A percentile compares a stretch with the other conserved stretches of the same genome.
phyloP scores from a whole-genome alignment of 2,888 invertebrate species.

The Drosophila percnosoma region DNA sequence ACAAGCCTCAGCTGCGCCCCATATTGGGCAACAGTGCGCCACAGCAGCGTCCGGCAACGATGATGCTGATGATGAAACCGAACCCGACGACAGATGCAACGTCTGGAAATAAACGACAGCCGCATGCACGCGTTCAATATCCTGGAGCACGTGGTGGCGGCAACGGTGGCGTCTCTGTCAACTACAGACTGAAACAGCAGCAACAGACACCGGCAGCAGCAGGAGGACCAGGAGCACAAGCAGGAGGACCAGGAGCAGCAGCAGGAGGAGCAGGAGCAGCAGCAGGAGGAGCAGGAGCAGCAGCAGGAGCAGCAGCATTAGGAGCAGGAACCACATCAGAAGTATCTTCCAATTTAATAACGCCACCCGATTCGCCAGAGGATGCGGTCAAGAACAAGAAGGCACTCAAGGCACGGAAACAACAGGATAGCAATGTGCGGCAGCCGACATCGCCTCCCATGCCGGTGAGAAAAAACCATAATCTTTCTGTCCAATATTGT shows the following conservation, averaged over 20 bases:
- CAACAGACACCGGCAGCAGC: slow-evolving; percentile 28
- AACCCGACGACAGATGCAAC: slow-evolving; percentile 8
- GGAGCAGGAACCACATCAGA: background rate
- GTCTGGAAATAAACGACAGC: slow-evolving; percentile 14
- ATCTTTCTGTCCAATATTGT: background rate
- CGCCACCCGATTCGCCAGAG: slow-evolving; percentile 58
- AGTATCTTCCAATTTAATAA: slow-evolving; percentile 31
- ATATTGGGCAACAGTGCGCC: slow-evolving; percentile 63
- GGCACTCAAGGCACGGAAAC: background rate
- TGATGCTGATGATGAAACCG: background rate
- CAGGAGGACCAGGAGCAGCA: slow-evolving; percentile 9
- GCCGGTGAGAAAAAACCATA: slow-evolving; percentile 9
- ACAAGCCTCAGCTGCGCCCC: slow-evolving; percentile 58
- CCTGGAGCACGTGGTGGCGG: slow-evolving; percentile 21
- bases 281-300: background rate
- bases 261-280: slow-evolving; percentile 16
- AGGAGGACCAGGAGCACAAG: slow-evolving; percentile 1
- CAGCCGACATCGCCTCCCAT: background rate
- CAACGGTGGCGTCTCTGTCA: slow-evolving; percentile 50
- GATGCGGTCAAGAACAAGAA: slow-evolving; percentile 8
- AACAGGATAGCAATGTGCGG: slow-evolving; percentile 1
- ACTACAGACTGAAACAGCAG: slow-evolving; percentile 61
- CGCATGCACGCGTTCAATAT: slow-evolving; percentile 32
- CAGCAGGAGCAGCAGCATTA: background rate
- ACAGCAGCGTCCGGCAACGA: slow-evolving; percentile 22